Conservation (phyloP, 2,888 invertebrate genomes). For the Lapara coniferarum region DNA sequence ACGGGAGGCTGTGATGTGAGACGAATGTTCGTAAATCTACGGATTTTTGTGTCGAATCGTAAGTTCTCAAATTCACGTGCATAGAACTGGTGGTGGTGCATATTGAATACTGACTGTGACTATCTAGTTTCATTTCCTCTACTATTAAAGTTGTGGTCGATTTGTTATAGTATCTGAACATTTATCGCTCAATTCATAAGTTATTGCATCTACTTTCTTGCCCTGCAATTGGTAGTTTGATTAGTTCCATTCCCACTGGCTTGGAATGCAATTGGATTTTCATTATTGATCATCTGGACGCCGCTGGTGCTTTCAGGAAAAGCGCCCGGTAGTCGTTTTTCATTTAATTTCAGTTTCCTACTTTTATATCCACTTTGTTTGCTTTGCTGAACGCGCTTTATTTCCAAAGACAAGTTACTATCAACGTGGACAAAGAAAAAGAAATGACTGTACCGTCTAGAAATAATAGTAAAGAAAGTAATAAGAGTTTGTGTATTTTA, state of each 20-base stretch:
- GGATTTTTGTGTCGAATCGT: too few relatives aligned
- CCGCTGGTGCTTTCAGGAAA: not conserved
- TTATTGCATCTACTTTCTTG: not conserved
- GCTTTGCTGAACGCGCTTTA: not conserved
- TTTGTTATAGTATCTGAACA: not conserved
- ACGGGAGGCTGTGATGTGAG: too few relatives aligned
- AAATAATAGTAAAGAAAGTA: too few relatives aligned
- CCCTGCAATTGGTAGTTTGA: not conserved
- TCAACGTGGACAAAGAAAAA: too few relatives aligned
- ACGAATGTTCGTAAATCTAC: too few relatives aligned
- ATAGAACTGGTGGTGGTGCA: too few relatives aligned
- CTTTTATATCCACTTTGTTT: not conserved
- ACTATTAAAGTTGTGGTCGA: not conserved
- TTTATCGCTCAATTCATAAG: not conserved
- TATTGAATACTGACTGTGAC: not conserved
- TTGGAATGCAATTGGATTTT: constrained; percentile 10
- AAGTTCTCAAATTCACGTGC: too few relatives aligned
- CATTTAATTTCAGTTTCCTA: not conserved
- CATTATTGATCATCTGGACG: constrained; percentile 1
- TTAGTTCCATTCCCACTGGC: not conserved
- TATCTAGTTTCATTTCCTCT: too few relatives aligned
- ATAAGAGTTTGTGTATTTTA: too few relatives aligned
- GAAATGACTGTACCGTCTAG: too few relatives aligned
- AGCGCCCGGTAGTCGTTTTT: not conserved
- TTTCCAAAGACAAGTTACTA: not conserved